Evolutionary conservation across 2,113 vertebrate species (phyloP).

Genomic region (Galbula dea): DNA sequence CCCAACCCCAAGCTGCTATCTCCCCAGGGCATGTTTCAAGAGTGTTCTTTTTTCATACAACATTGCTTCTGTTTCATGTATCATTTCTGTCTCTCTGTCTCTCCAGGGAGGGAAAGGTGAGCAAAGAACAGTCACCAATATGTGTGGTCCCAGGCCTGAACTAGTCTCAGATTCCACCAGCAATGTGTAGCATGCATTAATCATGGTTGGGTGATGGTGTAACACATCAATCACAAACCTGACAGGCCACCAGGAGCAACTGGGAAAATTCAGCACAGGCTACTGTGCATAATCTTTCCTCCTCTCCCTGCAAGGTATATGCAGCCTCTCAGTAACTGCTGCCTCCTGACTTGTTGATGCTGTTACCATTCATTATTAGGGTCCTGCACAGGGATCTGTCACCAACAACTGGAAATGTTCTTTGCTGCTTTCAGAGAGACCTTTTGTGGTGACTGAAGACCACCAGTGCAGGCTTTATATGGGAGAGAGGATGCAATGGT

Average conservation of each 20-base stretch:
- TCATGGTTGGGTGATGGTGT: neutral
- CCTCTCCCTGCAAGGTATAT: fast-evolving
- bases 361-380: neutral
- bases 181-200: neutral
- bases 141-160: neutral
- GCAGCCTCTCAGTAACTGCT: fast-evolving
- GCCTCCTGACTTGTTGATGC: neutral
- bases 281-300: neutral
- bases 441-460: neutral
- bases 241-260: neutral
- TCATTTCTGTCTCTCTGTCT: neutral
- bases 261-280: fast-evolving
- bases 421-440: neutral
- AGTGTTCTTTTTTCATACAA: neutral
- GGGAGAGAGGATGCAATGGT: neutral
- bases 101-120: neutral
- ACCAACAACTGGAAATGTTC: neutral
- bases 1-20: neutral
- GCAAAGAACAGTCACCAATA: neutral
- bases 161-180: neutral
- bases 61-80: neutral
- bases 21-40: neutral
- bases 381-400: neutral
- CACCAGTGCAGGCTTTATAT: neutral
- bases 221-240: neutral